A percentile compares a stretch with the other conserved stretches of the same genome.
Evolutionary conservation across 2,113 vertebrate genomes (phyloP).

Genomic region (Oreamnos americanus): DNA sequence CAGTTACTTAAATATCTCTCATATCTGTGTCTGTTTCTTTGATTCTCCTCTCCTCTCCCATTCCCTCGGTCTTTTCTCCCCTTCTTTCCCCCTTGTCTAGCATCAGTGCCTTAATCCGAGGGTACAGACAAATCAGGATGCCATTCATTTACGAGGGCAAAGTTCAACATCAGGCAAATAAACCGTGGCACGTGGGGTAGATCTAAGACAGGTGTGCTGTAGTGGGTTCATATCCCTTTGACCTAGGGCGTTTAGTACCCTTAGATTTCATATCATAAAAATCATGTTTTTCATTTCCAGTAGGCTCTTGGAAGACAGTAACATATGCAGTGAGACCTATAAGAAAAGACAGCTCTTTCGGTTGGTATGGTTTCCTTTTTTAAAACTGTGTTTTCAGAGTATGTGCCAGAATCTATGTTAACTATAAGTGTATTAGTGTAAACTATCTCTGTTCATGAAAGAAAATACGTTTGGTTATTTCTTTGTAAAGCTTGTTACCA

Average conservation of each 20-base stretch:
- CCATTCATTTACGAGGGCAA: neutral
- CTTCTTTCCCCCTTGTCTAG: neutral
- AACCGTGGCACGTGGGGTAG: neutral
- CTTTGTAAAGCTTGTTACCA: neutral
- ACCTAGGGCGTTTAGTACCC: neutral
- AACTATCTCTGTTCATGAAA: slow-evolving; percentile 54
- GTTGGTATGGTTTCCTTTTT: slow-evolving; percentile 83
- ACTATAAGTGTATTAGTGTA: slow-evolving; percentile 59
- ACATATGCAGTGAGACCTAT: slow-evolving; percentile 91
- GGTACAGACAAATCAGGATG: neutral
- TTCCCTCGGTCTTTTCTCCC: neutral
- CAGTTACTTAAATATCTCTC: neutral
- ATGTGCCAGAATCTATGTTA: slow-evolving; percentile 63
- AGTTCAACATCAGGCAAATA: neutral
- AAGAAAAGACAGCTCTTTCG: slow-evolving; percentile 95
- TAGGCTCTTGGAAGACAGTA: slow-evolving; percentile 92
- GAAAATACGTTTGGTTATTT: slow-evolving; percentile 3
- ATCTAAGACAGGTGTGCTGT: neutral
- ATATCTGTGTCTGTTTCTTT: neutral
- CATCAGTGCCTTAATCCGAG: neutral
- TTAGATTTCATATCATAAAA: slow-evolving; percentile 60
- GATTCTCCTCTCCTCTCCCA: neutral
- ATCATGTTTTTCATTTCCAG: slow-evolving; percentile 80
- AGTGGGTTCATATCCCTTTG: neutral
- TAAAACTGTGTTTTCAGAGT: slow-evolving; percentile 64